A percentile compares a stretch with the other conserved stretches of the same genome.
Evolutionary conservation across 2,113 vertebrate species (phyloP).

Genomic region (Nycticryphes semicollaris): DNA sequence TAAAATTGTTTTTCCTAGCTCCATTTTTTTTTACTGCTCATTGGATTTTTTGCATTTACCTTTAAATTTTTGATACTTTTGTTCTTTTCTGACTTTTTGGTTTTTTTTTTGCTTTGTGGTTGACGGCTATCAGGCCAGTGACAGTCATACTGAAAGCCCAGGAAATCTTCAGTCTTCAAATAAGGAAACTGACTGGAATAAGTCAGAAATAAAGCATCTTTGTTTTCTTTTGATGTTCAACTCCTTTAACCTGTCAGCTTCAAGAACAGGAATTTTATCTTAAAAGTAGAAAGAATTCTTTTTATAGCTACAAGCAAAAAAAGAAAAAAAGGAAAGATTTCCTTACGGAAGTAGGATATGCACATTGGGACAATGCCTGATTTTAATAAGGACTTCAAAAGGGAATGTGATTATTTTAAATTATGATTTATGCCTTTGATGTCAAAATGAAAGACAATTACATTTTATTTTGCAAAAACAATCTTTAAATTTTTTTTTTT

Average conservation of each 20-base stretch:
- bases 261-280: background rate
- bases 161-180: background rate
- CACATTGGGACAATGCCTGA: background rate
- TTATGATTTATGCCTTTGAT: constrained; percentile 42
- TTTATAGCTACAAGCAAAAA: background rate
- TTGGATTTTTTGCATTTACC: background rate
- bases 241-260: background rate
- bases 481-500: background rate
- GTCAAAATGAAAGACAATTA: constrained; percentile 21
- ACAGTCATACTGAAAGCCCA: background rate
- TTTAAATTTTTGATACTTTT: background rate
- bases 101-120: background rate
- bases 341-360: background rate
- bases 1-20: background rate
- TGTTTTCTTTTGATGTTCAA: background rate
- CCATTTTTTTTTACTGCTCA: background rate
- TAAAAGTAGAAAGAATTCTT: constrained; percentile 23
- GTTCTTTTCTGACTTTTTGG: background rate
- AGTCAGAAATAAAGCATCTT: background rate
- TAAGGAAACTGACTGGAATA: background rate
- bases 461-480: background rate
- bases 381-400: constrained; percentile 58
- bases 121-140: background rate
- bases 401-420: constrained; percentile 32
- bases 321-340: background rate